These are phyloP conservation scores for Rotaria sp. DNA, from an alignment of 2,888 invertebrate species.

Conservation along the genomic window DNA sequence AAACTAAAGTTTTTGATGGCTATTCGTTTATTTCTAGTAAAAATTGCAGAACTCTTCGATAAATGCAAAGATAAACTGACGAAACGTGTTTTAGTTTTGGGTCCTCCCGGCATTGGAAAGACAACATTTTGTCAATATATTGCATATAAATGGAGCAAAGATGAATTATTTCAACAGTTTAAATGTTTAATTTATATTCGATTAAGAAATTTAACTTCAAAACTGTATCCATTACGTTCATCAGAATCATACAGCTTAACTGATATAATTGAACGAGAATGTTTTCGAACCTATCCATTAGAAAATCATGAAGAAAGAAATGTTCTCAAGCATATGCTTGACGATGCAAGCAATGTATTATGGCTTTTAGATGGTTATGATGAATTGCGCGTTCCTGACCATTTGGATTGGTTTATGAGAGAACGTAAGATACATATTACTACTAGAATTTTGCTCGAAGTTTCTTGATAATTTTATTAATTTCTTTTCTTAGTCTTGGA, in stretches of 20 bases:
- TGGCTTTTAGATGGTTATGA: neutral
- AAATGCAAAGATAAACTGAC: neutral
- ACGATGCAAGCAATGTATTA: neutral
- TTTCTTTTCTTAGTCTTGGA: neutral
- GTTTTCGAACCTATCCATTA: neutral
- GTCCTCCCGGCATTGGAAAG: neutral
- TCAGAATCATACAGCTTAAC: neutral
- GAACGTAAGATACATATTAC: neutral
- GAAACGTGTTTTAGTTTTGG: neutral
- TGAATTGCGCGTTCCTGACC: neutral
- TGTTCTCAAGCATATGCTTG: neutral
- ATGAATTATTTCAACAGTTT: neutral
- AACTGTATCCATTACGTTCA: neutral
- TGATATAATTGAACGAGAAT: neutral
- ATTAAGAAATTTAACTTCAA: neutral
- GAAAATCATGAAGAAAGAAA: neutral
- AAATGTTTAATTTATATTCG: neutral
- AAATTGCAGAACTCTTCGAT: neutral
- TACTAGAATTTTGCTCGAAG: neutral
- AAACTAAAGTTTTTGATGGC: neutral
- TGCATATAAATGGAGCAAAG: neutral
- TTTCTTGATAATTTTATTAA: neutral
- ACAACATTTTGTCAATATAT: neutral
- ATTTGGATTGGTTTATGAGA: neutral
- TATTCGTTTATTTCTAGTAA: neutral